Base-by-base conservation (phyloP, 2,797 vertebrate genomes). In the Hydrocynus forskahlii region DNA sequence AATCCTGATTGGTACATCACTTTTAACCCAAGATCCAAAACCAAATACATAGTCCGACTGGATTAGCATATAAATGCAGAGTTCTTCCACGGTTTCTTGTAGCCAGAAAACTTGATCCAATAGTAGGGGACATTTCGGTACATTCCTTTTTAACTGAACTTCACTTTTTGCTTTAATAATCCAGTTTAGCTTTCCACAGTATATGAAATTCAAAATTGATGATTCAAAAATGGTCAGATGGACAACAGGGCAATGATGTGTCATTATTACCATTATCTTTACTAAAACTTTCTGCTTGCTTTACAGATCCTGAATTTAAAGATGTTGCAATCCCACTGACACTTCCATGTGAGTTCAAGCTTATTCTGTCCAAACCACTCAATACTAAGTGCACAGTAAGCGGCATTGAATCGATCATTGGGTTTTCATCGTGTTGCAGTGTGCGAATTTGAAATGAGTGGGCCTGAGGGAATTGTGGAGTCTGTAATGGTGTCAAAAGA, bases 401-500 rank as follows among this genome's bases (percentile, higher is more conserved):
- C 40, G 21, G 48, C 23, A 43, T 45, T 57, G 40, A 48, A 66
- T 10, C 17, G 38, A 88, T 81, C 90, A 83, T 89, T 91, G 57
- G 64, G 64, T 79, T 25, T 23, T 43, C 40, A 72, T 52, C 55
- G 7, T 76, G 21, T 25, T 73, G 48, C 88, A 99, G 97, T 87
- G 86, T 99, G 97, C 95, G 97, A 99, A 84, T 99, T 99, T 96
- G 97, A 99, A 88, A 92, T 97, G 94, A 95, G 92, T n/a, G 97
- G 97, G 67, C 94, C 97, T 0, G 97, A 99, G 91, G 98, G 98
- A 84, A 95, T 96, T 81, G 95, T 97, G 82, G 97, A 99, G 84
- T 99, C 98, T 17, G 13, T 91, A 38, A 96, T 97, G 90, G 97
- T 99, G 86, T 73, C 92, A 38, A 95, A 92, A 84, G 97, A 98